phyloP scores from a whole-genome alignment of 1,140 invertebrate genomes.

The Halictus rubicundus region DNA sequence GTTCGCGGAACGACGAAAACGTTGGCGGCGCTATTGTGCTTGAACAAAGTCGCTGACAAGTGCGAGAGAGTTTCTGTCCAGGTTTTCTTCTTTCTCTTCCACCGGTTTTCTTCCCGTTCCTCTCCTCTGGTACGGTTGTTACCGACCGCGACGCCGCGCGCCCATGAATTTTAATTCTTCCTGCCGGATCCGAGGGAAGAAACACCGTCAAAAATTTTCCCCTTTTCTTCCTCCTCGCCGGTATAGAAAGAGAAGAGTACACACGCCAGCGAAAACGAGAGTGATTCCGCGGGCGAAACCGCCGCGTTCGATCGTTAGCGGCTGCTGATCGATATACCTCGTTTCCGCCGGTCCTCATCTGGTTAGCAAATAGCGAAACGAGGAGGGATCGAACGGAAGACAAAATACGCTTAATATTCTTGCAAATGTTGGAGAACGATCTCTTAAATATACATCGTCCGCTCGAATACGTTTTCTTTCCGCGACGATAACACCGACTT shows the following conservation, averaged over 20 bases:
- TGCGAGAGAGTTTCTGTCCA: slow-evolving; percentile 3
- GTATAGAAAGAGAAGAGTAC: slow-evolving; percentile 3
- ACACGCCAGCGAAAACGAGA: slow-evolving; percentile 24
- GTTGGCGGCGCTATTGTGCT: neutral
- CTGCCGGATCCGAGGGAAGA: slow-evolving; percentile 13
- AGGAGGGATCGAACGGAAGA: neutral
- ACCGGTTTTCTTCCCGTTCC: neutral
- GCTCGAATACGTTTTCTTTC: too few species aligned
- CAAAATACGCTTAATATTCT: neutral
- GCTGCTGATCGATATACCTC: neutral
- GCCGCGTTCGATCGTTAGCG: slow-evolving; percentile 8
- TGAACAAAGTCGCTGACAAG: neutral
- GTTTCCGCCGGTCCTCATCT: neutral
- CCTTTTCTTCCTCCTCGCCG: neutral
- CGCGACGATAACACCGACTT: too few species aligned
- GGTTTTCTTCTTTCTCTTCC: slow-evolving; percentile 1
- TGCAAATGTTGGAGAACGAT: neutral
- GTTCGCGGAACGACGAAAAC: neutral
- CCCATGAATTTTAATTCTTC: slow-evolving; percentile 52
- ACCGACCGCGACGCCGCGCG: slow-evolving; percentile 20
- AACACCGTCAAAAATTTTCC: slow-evolving; percentile 33
- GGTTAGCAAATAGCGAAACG: neutral
- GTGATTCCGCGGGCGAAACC: neutral
- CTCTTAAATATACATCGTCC: neutral
- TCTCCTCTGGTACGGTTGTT: slow-evolving; percentile 29